Evolutionary conservation across 2,888 invertebrate species (phyloP), one percentile per base, ranked within the genome.

Genomic region (Clanis bilineata): DNA sequence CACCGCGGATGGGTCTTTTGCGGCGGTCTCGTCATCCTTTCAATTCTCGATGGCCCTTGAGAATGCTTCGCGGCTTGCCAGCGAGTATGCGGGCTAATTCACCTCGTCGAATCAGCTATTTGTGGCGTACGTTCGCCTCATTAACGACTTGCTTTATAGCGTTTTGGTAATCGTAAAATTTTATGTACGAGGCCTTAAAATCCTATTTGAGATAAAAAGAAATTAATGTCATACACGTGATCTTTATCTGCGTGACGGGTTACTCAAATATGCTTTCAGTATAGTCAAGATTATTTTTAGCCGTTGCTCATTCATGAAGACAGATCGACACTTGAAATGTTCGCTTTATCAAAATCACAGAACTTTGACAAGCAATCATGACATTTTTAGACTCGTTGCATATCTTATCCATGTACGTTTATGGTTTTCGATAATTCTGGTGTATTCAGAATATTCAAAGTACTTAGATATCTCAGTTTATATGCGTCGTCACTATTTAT

Each of bases 31-130:
- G 74, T 73, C 76, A 73, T 80, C 82, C 82, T 79, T 83, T 80
- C 78, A 77, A 75, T 76, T 74, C 72, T 72, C 64, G 76, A 84
- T 80, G 77, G 70, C 74, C 68, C 81, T 82, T 63, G 70, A 82
- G 69, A 77, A 71, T 71, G 67, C 75, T 75, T 73, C 75, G 81
- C 65, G 82, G 81, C 73, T 76, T 67, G 66, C 76, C 76, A 62
- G 69, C 65, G 71, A 76, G 73, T 77, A 79, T 81, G 80, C 80
- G 79, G 80, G 78, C 69, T 73, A 72, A 77, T 79, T 74, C 76
- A 72, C 68, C 64, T 67, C 69, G 69, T 71, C 74, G 75, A 77
- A 79, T 79, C 78, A 76, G 76, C 77, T 80, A 73, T 83, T 82
- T 78, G 79, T 56, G 77, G 80, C 66, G 68, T 71, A 70, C 73